Evolutionary conservation across 1,140 invertebrate genomes (phyloP).

Genomic region (Sipha flava): DNA sequence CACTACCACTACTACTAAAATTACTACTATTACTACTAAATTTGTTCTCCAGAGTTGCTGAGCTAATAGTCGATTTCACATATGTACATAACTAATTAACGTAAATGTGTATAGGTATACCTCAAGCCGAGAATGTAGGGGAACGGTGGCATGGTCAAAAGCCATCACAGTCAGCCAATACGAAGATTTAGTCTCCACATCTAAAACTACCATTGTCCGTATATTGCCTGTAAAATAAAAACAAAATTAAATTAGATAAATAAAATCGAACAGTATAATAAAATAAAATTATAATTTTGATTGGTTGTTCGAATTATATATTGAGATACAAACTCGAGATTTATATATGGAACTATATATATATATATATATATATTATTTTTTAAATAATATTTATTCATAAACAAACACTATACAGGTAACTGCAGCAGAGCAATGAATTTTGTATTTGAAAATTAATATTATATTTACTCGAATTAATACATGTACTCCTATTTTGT

Average conservation of each 20-base stretch:
- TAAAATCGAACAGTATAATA: background rate
- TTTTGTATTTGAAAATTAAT: background rate
- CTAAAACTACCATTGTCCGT: slow-evolving; percentile 69
- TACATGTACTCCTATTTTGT: background rate
- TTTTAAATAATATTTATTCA: too few species aligned
- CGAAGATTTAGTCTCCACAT: slow-evolving; percentile 73
- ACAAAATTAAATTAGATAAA: background rate
- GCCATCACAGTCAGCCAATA: slow-evolving; percentile 93
- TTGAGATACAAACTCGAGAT: too few species aligned
- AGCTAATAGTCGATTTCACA: too few species aligned
- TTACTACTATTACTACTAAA: too few species aligned
- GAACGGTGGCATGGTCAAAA: slow-evolving; percentile 79
- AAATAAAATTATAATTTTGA: too few species aligned
- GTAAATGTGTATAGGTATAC: slow-evolving; percentile 46
- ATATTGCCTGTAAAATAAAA: slow-evolving; percentile 64
- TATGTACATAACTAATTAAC: background rate
- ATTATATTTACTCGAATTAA: background rate
- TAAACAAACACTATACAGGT: too few species aligned
- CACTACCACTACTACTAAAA: too few species aligned
- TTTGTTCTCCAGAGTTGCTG: too few species aligned
- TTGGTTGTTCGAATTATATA: too few species aligned
- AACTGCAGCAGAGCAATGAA: too few species aligned
- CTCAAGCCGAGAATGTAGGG: slow-evolving; percentile 69
- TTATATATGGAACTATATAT: too few species aligned
- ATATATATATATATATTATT: too few species aligned